Percentiles rank a stretch among this genome's conserved stretches.
Conservation (phyloP, 1,140 invertebrate species). For the Polypedilum vanderplanki region DNA sequence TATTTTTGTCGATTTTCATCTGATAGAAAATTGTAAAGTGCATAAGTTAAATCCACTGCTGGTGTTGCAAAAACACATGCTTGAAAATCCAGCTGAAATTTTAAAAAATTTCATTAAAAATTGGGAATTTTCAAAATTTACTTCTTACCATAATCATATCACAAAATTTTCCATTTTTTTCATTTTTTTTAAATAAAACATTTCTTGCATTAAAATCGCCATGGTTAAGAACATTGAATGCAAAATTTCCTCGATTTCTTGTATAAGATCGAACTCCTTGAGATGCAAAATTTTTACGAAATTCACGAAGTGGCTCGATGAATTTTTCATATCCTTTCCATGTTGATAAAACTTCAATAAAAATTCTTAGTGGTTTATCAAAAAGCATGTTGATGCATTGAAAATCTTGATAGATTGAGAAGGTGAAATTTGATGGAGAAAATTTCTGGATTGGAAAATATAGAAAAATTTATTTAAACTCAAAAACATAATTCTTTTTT, state of each 20-base stretch:
- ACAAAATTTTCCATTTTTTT: background rate
- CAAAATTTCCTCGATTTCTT: background rate
- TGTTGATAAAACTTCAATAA: background rate
- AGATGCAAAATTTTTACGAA: background rate
- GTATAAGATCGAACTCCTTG: background rate
- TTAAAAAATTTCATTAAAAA: background rate
- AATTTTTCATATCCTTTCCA: constrained; percentile 2
- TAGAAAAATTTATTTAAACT: background rate
- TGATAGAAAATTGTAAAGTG: background rate
- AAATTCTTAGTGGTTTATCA: background rate
- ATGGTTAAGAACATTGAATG: background rate
- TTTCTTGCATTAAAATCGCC: background rate
- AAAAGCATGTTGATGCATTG: background rate
- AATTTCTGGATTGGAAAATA: background rate
- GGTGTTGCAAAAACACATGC: background rate
- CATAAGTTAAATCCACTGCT: background rate
- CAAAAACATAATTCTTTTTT: too few species aligned
- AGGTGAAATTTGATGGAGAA: background rate
- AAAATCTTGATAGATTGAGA: background rate
- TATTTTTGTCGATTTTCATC: background rate
- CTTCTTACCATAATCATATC: background rate
- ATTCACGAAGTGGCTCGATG: background rate
- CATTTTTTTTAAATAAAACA: background rate
- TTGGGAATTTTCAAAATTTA: too few species aligned
- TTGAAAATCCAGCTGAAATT: background rate